A percentile compares a stretch with the other conserved stretches of the same genome.
phyloP scores from a whole-genome alignment of 2,113 vertebrate species.

The Nesoenas mayeri region DNA sequence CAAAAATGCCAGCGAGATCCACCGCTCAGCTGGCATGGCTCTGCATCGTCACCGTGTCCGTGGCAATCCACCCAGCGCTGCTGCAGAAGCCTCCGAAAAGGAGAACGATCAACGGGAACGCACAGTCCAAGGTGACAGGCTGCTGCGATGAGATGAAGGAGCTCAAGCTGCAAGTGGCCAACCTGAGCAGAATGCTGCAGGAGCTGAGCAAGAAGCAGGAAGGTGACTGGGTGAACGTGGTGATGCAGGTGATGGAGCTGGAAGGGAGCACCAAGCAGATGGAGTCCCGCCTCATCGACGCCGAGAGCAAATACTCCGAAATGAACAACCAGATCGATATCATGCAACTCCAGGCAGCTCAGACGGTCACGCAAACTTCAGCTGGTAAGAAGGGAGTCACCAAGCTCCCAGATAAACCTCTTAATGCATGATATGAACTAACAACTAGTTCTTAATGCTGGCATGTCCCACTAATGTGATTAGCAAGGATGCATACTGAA shows the following conservation, averaged over 20 bases:
- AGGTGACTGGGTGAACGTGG: conserved; percentile 81
- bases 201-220: conserved; percentile 91
- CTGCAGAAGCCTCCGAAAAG: conserved; percentile 80
- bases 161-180: conserved; percentile 90
- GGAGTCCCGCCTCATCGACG: conserved; percentile 84
- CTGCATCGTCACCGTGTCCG: conserved; percentile 39
- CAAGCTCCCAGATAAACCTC: neutral
- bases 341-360: conserved; percentile 92
- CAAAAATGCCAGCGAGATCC: conserved; percentile 69
- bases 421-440: neutral
- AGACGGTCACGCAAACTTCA: conserved; percentile 87
- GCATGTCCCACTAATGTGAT: neutral
- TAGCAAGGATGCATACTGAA: neutral
- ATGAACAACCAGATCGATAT: conserved; percentile 94
- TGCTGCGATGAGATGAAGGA: conserved; percentile 90
- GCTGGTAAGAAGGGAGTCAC: conserved; percentile 82
- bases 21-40: conserved; percentile 60
- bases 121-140: conserved; percentile 63
- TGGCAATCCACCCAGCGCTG: conserved; percentile 50
- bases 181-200: conserved; percentile 86
- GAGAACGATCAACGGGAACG: neutral
- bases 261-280: conserved; percentile 85
- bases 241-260: conserved; percentile 92
- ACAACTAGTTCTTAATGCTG: neutral
- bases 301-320: conserved; percentile 93